Base-by-base conservation (phyloP, 2,888 invertebrate genomes). In the Meteorus cinctellus region DNA sequence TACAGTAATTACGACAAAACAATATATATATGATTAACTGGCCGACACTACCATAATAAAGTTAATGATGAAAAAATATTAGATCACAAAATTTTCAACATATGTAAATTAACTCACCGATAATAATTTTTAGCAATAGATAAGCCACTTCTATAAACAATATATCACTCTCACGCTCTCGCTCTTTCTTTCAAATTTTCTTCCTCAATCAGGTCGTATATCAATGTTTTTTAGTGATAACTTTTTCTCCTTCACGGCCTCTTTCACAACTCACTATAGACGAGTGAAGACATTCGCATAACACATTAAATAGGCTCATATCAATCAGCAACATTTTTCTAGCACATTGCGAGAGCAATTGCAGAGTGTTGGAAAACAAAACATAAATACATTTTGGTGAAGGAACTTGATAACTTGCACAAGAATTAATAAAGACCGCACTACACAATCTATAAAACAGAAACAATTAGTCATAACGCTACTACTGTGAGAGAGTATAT, bases 371-470 rank as follows among this genome's bases (percentile, higher is more conserved):
- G 16, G 29, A 69, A 45, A 71, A 73, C 71, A 63, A 74, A 70
- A 77, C 70, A 77, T 66, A 72, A 60, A 74, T 63, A 75, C 78
- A 78, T 75, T 79, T 75, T 69, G 74, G 24, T 29, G 73, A 41
- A 55, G 66, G 59, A 76, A 75, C 14, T 73, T 76, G 51, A 69
- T 76, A 74, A 71, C 75, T 80, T 77, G 79, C 79, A 81, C 81
- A 78, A n/a, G 77, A 66, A 75, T 55, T 68, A 74, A 72, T 63
- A 79, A 71, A 80, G 77, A 81, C 76, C 78, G 81, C 81, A 79
- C 81, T 77, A 79, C 80, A 81, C 80, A 81, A 79, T 55, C 74
- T 70, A 72, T 72, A 48, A 27, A 55, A 19, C 24, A 55, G n/a
- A 55, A 55, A 55, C 10, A 55, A 72, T 62, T 72, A 31, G 48